Conservation (phyloP, 2,888 invertebrate genomes). For the Drepana falcataria region DNA sequence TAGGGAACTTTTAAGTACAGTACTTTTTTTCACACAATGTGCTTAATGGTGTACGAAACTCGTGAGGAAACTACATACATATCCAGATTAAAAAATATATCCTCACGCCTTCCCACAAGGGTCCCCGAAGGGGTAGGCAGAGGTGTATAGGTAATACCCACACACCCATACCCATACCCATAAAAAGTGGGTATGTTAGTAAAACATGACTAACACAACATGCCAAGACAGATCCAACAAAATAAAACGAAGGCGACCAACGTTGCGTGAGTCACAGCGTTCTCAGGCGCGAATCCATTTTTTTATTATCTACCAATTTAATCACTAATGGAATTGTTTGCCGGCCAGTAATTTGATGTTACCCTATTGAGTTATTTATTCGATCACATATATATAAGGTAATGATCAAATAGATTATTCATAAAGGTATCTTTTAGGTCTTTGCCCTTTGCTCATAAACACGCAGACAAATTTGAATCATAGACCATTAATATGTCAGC, state of each 20-base stretch:
- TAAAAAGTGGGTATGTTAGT: conserved; percentile 6
- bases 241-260: conserved; percentile 36
- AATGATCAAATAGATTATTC: conserved; percentile 2
- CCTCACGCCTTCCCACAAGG: no score
- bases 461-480: background rate
- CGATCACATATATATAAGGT: conserved; percentile 15
- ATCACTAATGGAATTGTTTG: conserved; percentile 50
- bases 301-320: conserved; percentile 60
- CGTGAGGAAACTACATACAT: no score
- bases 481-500: background rate
- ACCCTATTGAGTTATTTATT: conserved; percentile 21
- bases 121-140: no score
- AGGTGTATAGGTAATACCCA: no score
- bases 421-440: background rate
- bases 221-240: conserved; percentile 33
- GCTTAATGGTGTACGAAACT: no score
- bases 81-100: no score
- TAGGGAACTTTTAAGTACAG: no score
- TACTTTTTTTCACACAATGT: no score
- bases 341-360: conserved; percentile 19
- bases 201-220: conserved; percentile 39
- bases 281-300: conserved; percentile 37
- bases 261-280: conserved; percentile 46
- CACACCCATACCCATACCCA: no score
- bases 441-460: background rate